Evolutionary conservation across 2,113 vertebrate genomes (phyloP), one percentile per base, ranked within the genome.

Genomic region (Loxodonta africana): DNA sequence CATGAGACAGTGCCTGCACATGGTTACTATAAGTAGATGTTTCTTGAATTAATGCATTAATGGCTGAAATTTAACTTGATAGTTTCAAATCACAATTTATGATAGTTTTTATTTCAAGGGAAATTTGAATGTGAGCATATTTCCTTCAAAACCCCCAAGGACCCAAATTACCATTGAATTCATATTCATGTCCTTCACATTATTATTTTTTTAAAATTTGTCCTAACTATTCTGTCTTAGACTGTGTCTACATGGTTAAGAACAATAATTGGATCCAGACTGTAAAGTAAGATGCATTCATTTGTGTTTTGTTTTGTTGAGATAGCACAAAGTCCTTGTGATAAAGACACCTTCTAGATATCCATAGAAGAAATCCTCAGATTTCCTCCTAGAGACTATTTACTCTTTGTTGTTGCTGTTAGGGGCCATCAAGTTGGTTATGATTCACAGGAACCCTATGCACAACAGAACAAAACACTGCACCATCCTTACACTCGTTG

Each of bases 1-100:
- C n/a, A 83, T 0, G 14, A 97, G 86, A 48, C 10, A 62, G 4
- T 65, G 12, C 10, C 46, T 77, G 53, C n/a, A 82, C 67, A 7
- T 95, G 84, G 76, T 81, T 95, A 92, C 14, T 8, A 48, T 95
- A 95, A 51, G 83, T 74, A 85, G 65, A 74, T 93, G 87, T 90
- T 91, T 91, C 48, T 96, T 91, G 44, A 94, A 46, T 87, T 76
- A 93, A 95, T 96, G 25, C 21, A 88, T 94, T 95, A 84, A 97
- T 90, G 95, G 76, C 83, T 95, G 41, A 93, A 83, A 93, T 87
- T 87, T 92, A 83, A 95, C 63, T 96, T 94, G 80, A 71, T 93
- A 53, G 67, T 86, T 91, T 97, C 26, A 76, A 91, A 90, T 83
- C 80, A 91, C 76, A 73, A 28, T 26, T 94, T 95, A 30, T 41